Conservation (phyloP, 2,113 vertebrate species). For the Cynocephalus volans region DNA sequence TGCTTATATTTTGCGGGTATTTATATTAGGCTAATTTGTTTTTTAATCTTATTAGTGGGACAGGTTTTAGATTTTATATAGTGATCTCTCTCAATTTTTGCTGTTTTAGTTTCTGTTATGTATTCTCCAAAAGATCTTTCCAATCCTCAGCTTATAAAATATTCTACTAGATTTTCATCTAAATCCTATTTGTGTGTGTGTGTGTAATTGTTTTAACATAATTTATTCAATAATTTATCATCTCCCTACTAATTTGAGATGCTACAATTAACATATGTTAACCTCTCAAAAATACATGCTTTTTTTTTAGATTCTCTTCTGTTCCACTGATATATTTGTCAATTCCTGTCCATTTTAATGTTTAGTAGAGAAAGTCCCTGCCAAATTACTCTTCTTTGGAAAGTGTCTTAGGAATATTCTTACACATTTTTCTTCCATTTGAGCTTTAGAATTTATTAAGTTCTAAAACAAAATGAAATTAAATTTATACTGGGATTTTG, state of each 20-base stretch:
- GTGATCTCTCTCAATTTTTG: not conserved
- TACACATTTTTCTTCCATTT: not conserved
- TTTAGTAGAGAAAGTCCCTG: not conserved
- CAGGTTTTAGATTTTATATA: not conserved
- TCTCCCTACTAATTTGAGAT: not conserved
- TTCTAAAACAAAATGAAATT: not conserved
- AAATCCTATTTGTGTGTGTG: not conserved
- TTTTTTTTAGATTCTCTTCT: not conserved
- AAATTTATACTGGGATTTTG: not conserved
- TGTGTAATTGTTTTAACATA: not conserved
- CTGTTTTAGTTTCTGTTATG: not conserved
- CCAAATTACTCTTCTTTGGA: not conserved
- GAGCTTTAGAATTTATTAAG: not conserved
- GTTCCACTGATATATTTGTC: not conserved
- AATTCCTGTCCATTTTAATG: not conserved
- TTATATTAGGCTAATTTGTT: not conserved
- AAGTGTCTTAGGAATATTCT: not conserved
- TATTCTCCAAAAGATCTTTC: not conserved
- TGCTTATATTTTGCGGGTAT: not conserved
- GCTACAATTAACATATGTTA: not conserved
- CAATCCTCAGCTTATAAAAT: not conserved
- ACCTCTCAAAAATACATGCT: not conserved
- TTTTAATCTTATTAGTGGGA: not conserved
- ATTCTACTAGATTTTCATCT: not conserved
- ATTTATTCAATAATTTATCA: not conserved